These are phyloP conservation scores for Aethes cnicana DNA, from an alignment of 2,888 invertebrate species.

Conservation along the genomic window DNA sequence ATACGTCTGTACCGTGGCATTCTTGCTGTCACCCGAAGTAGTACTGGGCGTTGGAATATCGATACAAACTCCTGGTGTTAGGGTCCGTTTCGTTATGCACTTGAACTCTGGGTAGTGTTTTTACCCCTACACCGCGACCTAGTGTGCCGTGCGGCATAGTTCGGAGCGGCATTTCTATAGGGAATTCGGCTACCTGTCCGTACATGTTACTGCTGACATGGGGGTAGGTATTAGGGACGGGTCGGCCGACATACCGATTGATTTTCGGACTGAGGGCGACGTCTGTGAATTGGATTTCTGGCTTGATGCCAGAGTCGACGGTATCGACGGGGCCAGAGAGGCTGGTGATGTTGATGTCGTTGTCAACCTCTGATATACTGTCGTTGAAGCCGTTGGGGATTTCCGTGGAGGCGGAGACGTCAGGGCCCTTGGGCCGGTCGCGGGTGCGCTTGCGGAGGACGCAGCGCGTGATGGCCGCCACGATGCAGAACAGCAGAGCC, in stretches of 20 bases:
- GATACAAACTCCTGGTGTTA: constrained; percentile 84
- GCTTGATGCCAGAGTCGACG: constrained; percentile 69
- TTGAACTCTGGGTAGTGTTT: constrained; percentile 72
- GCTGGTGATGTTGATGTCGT: constrained; percentile 88
- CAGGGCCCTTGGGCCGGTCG: constrained; percentile 86
- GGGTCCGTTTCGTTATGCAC: constrained; percentile 78
- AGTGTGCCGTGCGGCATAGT: constrained; percentile 76
- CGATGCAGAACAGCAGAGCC: constrained; percentile 87
- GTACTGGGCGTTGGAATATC: constrained; percentile 85
- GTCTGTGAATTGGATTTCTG: constrained; percentile 74
- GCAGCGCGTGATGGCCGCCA: constrained; percentile 87
- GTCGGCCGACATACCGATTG: constrained; percentile 75
- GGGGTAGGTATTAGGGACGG: constrained; percentile 76
- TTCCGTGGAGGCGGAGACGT: constrained; percentile 87
- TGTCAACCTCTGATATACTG: constrained; percentile 92
- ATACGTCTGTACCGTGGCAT: constrained; percentile 75
- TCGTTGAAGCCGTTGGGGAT: constrained; percentile 92
- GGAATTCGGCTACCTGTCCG: constrained; percentile 77
- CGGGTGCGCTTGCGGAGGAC: constrained; percentile 85
- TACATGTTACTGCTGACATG: constrained; percentile 79
- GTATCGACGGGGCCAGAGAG: constrained; percentile 84
- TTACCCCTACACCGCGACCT: constrained; percentile 73
- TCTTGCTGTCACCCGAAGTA: constrained; percentile 90
- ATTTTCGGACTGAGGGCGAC: constrained; percentile 74
- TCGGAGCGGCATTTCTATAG: constrained; percentile 78